Percentiles rank a stretch among this genome's conserved stretches.
Conservation (phyloP, 1,140 invertebrate species). For the Mesaphorura yosii region DNA sequence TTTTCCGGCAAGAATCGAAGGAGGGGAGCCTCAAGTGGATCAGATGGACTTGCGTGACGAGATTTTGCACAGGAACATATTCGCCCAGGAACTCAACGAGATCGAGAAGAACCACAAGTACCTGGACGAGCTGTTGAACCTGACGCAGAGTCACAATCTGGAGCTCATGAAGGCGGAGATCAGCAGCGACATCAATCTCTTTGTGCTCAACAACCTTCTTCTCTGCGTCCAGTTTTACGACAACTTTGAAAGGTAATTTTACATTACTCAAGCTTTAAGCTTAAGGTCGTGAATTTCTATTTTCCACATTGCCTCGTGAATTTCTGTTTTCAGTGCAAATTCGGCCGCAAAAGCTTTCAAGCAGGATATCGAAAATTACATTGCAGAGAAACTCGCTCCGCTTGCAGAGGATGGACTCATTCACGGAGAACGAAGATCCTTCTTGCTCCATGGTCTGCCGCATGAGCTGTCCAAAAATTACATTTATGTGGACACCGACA, state of each 20-base stretch:
- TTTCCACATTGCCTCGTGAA: not conserved
- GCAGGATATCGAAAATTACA: constrained; percentile 15
- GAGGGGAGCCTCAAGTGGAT: too few species aligned
- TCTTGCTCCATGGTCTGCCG: constrained; percentile 20
- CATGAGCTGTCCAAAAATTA: constrained; percentile 21
- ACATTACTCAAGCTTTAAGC: too few species aligned
- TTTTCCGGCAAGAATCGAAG: too few species aligned
- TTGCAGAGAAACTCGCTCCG: constrained; percentile 13
- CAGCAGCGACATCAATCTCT: constrained; percentile 48
- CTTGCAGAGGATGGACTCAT: constrained; percentile 17
- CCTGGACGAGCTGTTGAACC: constrained; percentile 1
- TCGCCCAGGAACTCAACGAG: not conserved
- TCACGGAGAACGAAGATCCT: constrained; percentile 16
- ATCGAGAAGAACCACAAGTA: not conserved
- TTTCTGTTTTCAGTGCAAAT: constrained; percentile 9
- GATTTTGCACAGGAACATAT: too few species aligned
- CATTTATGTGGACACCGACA: constrained; percentile 20
- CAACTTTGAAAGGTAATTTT: constrained; percentile 63
- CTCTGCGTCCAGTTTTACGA: constrained; percentile 62
- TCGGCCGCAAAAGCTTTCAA: constrained; percentile 18
- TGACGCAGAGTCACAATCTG: constrained; percentile 30
- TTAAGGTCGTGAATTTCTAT: not conserved
- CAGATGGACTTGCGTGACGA: too few species aligned
- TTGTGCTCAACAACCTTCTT: constrained; percentile 63
- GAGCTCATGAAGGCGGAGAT: constrained; percentile 47